phyloP scores from a whole-genome alignment of 2,888 invertebrate species.

The Diabrotica balteata region DNA sequence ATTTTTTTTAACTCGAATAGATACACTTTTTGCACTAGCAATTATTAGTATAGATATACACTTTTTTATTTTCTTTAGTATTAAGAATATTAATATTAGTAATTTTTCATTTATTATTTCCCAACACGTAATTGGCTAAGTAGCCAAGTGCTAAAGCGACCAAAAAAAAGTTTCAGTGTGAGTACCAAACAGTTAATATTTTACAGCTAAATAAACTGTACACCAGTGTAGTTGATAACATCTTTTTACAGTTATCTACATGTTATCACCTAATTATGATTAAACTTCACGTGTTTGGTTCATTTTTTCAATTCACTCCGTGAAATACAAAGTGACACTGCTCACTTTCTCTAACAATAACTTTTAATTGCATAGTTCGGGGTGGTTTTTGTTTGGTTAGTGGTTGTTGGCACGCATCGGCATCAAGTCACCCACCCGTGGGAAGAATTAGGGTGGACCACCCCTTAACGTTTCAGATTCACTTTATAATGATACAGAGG shows the following conservation, averaged over 20 bases:
- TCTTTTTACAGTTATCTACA: neutral
- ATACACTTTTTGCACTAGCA: too few relatives aligned
- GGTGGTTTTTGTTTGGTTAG: slow-evolving; percentile 54
- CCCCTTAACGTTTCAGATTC: slow-evolving; percentile 40
- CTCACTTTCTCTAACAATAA: slow-evolving; percentile 54
- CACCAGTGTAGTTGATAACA: too few relatives aligned
- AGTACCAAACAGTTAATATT: too few relatives aligned
- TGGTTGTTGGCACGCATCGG: slow-evolving; percentile 56
- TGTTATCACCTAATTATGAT: slow-evolving; percentile 30
- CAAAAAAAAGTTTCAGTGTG: too few relatives aligned
- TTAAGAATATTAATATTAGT: too few relatives aligned
- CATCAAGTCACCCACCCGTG: slow-evolving; percentile 56
- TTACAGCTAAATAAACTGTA: too few relatives aligned
- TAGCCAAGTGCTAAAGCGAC: too few relatives aligned
- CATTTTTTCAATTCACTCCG: slow-evolving; percentile 33
- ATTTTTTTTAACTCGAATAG: too few relatives aligned
- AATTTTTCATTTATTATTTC: too few relatives aligned
- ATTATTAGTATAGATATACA: too few relatives aligned
- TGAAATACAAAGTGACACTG: slow-evolving; percentile 41
- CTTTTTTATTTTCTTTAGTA: too few relatives aligned
- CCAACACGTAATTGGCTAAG: too few relatives aligned
- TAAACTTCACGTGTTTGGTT: slow-evolving; percentile 25
- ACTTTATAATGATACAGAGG: slow-evolving; percentile 52
- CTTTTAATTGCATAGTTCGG: slow-evolving; percentile 51
- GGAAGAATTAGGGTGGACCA: slow-evolving; percentile 48